Evolutionary conservation across 2,797 vertebrate species (phyloP), one percentile per base, ranked within the genome.

Genomic region (Acanthurus lineatus): DNA sequence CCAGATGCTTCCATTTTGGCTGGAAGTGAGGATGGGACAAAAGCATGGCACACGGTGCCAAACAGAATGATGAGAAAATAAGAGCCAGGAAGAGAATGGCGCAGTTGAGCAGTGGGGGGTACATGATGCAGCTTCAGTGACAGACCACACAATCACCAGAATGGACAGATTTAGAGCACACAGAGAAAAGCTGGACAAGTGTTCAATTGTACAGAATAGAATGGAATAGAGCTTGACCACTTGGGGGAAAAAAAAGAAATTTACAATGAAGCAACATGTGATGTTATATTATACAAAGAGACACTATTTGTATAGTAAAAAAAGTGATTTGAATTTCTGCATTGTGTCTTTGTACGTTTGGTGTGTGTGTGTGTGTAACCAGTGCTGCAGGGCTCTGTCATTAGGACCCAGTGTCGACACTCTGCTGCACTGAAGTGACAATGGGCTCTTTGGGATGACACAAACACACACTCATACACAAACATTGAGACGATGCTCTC

Each of bases 1-100:
- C 83, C 86, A 91, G 85, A 88, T 86, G 81, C 82, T 90, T 85
- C 73, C 74, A 85, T 90, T 88, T 86, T 92, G 91, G 91, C 90
- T 73, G 58, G 8, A 48, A 79, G 69, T 35, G 45, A 70, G 71
- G 60, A 77, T 6, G 14, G 77, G 76, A 91, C 85, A 88, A 90
- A 90, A 87, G 81, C 82, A 49, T n/a, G 53, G 82, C 80, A 69
- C 74, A 45, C 47, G 3, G 59, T 16, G 75, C 89, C 89, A 89
- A 79, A 82, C 76, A 61, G 71, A 83, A 82, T 73, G 87, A 91
- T 84, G 86, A 90, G 88, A 81, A 90, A 90, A 89, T 79, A 76
- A 85, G 85, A 86, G 88, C 73, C 82, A 88, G 71, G 56, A 75
- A 77, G 64, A 68, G 76, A 64, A 63, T 52, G 66, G 51, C 11